phyloP scores from a whole-genome alignment of 2,113 vertebrate genomes.

The Rhinolophus sinicus region DNA sequence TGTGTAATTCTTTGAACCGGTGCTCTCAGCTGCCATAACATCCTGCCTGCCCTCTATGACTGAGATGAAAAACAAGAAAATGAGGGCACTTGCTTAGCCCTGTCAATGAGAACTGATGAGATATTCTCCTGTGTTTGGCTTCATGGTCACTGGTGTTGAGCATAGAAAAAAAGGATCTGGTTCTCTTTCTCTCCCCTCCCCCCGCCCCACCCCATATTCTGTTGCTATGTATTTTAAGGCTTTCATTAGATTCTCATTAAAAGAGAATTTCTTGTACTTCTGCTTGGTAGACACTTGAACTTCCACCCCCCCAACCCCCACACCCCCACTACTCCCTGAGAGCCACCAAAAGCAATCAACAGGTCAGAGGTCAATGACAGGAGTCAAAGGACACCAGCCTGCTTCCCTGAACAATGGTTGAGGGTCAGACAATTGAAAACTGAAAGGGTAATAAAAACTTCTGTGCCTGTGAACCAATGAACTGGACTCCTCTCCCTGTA shows the following conservation, averaged over 20 bases:
- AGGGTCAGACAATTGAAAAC: constrained; percentile 19
- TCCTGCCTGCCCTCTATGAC: not conserved
- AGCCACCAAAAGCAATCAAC: not conserved
- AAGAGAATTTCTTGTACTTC: not conserved
- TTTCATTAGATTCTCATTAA: not conserved
- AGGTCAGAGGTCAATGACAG: constrained; percentile 33
- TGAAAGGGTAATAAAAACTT: not conserved
- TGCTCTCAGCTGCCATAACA: not conserved
- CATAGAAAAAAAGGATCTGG: not conserved
- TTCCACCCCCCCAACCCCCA: not conserved
- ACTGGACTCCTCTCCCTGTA: not conserved
- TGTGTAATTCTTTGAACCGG: not conserved
- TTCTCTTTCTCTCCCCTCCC: not conserved
- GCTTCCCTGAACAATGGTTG: not conserved
- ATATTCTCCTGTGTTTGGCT: not conserved
- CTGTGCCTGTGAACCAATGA: not conserved
- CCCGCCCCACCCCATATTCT: too few species aligned
- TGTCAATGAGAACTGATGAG: not conserved
- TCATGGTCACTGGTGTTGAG: not conserved
- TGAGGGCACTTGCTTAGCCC: not conserved
- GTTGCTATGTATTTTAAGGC: not conserved
- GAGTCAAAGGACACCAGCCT: not conserved
- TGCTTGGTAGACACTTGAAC: not conserved
- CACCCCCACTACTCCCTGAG: not conserved
- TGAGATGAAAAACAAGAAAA: not conserved